These are phyloP conservation scores for Aleiodes testaceus DNA, from an alignment of 2,888 invertebrate species.

Conservation along the genomic window DNA sequence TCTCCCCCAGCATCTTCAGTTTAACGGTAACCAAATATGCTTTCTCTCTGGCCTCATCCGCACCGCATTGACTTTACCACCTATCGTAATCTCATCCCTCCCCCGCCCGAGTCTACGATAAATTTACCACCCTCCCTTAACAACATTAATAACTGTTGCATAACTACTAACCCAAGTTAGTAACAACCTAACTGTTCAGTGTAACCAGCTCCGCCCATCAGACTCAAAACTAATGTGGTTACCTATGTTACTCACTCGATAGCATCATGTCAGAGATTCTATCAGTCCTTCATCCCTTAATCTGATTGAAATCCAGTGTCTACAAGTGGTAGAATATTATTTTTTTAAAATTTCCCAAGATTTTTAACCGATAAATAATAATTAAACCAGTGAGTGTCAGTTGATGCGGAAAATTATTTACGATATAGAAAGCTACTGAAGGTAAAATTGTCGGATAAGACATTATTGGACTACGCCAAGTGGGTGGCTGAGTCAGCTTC, in stretches of 20 bases:
- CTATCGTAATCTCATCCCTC: conserved; percentile 25
- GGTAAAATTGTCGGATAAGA: conserved; percentile 30
- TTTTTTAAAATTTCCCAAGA: neutral
- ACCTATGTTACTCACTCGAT: conserved; percentile 2
- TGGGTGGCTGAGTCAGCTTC: conserved; percentile 39
- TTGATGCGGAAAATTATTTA: conserved; percentile 26
- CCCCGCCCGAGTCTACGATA: neutral
- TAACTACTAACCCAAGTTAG: conserved; percentile 16
- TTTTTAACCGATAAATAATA: conserved; percentile 4
- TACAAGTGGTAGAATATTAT: neutral
- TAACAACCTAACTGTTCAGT: conserved; percentile 25
- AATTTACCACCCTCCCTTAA: conserved; percentile 27
- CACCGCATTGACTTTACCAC: conserved; percentile 23
- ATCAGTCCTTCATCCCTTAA: neutral
- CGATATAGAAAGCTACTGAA: conserved; percentile 16
- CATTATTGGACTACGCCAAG: conserved; percentile 40
- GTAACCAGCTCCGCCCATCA: conserved; percentile 17
- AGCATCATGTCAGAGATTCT: conserved; percentile 1
- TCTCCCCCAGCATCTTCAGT: neutral
- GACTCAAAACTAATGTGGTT: conserved; percentile 12
- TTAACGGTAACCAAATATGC: conserved; percentile 21
- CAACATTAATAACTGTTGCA: conserved; percentile 16
- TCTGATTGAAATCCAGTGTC: neutral
- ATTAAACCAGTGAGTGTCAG: neutral
- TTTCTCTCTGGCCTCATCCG: neutral